phyloP scores from a whole-genome alignment of 2,888 invertebrate species.

The Pollenia amentaria region DNA sequence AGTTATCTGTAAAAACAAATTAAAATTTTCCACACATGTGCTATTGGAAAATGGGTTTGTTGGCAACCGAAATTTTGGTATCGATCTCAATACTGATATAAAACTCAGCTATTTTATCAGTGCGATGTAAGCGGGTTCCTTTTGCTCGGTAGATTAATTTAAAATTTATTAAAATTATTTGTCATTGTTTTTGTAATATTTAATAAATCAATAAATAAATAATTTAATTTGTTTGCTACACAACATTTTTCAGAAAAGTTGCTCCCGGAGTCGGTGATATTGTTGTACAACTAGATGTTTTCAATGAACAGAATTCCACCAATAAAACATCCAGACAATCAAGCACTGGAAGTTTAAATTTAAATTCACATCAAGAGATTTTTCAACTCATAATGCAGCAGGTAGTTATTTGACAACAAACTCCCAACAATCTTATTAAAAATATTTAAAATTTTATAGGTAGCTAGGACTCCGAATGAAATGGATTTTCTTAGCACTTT shows the following conservation, averaged over 20 bases:
- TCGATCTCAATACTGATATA: too few relatives aligned
- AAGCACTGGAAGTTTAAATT: slow-evolving; percentile 93
- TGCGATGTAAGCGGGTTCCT: too few relatives aligned
- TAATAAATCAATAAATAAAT: neutral
- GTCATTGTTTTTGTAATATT: neutral
- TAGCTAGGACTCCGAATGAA: slow-evolving; percentile 96
- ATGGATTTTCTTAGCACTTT: slow-evolving; percentile 95
- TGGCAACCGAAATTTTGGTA: too few relatives aligned
- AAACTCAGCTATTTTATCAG: too few relatives aligned
- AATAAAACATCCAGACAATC: slow-evolving; percentile 91
- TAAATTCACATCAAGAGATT: slow-evolving; percentile 94
- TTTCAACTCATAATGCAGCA: slow-evolving; percentile 97
- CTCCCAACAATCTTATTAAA: neutral
- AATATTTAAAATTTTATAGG: slow-evolving; percentile 84
- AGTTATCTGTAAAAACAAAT: too few relatives aligned
- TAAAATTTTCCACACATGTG: too few relatives aligned
- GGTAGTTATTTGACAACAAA: slow-evolving; percentile 85
- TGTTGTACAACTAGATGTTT: slow-evolving; percentile 95
- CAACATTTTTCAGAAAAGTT: slow-evolving; percentile 84
- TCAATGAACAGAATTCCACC: slow-evolving; percentile 93
- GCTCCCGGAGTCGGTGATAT: slow-evolving; percentile 90
- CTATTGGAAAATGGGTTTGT: too few relatives aligned
- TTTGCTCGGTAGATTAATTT: too few relatives aligned
- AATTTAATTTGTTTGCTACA: slow-evolving; percentile 2
- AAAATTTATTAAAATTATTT: too few relatives aligned